Evolutionary conservation across 2,888 invertebrate species (phyloP), one percentile per base, ranked within the genome.

Genomic region (Drosophila lacicola): DNA sequence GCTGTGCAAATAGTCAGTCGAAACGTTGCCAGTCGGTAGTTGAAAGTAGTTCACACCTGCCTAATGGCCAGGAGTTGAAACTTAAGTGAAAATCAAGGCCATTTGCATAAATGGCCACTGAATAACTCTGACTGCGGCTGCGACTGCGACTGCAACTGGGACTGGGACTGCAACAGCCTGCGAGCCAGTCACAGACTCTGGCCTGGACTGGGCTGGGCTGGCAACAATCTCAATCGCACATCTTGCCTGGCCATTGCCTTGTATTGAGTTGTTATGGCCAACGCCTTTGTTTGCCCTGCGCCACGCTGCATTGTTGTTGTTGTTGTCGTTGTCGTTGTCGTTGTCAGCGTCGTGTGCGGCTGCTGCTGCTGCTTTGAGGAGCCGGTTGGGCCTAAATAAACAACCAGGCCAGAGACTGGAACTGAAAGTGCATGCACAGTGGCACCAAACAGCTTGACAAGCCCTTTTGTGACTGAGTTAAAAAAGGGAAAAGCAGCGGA

Each of bases 251-350:
- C 51, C 62, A 63, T 55, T 39, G 73, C 56, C 74, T 67, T 82
- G 83, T 70, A 80, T 82, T 88, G 86, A 86, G 83, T 82, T 83
- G 83, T 83, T 88, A 82, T 83, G 86, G 88, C 86, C 82, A 82
- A 82, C 88, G 82, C 82, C 83, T 72, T 83, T 83, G 82, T 88
- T 85, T 87, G 81, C 75, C 87, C 84, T 80, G 77, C 45, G 56
- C 63, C 61, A 45, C 45, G 37, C 66, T 61, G 64, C 42, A 63
- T 49, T 51, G 54, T 64, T 55, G 78, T 54, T 44, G 56, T 19
- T 10, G 45, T 37, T 49, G 49, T 29, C 50, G 57, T 42, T 45
- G 17, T 17, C 17, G 53, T 63, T 47, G 61, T 41, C 21, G 42
- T 71, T 72, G 84, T 47, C 68, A 62, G 75, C 87, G 70, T 88